Evolutionary conservation across 2,113 vertebrate genomes (phyloP).

Genomic region (Lampris incognitus): DNA sequence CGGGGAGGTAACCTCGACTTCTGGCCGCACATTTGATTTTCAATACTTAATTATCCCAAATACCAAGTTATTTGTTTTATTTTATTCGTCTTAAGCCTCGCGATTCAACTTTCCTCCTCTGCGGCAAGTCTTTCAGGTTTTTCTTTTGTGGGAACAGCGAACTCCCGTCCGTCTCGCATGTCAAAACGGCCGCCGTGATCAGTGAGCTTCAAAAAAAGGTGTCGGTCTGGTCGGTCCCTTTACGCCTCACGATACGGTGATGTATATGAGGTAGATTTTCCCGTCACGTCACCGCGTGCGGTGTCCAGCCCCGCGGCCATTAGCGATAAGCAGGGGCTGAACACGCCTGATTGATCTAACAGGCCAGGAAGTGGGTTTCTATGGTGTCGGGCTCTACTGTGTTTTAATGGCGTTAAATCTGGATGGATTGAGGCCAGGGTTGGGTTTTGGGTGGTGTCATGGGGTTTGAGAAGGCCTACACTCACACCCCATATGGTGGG

Average conservation of each 20-base stretch:
- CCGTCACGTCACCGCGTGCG: slow-evolving; percentile 48
- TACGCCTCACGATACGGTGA: slow-evolving; percentile 4
- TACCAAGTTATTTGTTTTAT: too few species aligned
- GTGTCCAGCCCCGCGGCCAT: slow-evolving; percentile 44
- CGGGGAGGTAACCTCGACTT: too few species aligned
- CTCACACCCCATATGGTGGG: slow-evolving; percentile 71
- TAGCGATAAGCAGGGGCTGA: slow-evolving; percentile 34
- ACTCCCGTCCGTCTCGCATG: too few species aligned
- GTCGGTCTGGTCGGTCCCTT: slow-evolving; percentile 34
- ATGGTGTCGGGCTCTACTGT: slow-evolving; percentile 50
- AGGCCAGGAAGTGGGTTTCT: slow-evolving; percentile 73
- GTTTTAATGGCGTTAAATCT: slow-evolving; percentile 59
- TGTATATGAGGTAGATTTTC: slow-evolving; percentile 47
- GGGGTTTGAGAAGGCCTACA: slow-evolving; percentile 52
- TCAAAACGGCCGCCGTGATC: too few species aligned
- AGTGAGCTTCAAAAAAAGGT: neutral
- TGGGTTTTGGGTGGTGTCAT: slow-evolving; percentile 45
- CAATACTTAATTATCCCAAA: too few species aligned
- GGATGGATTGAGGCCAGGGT: slow-evolving; percentile 51
- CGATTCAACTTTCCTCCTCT: too few species aligned
- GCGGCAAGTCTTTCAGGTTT: too few species aligned
- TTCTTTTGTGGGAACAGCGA: too few species aligned
- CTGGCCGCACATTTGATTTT: too few species aligned
- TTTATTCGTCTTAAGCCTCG: too few species aligned
- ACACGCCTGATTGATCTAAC: slow-evolving; percentile 67